phyloP scores from a whole-genome alignment of 1,140 invertebrate genomes.

The Drosophila kepulauana region DNA sequence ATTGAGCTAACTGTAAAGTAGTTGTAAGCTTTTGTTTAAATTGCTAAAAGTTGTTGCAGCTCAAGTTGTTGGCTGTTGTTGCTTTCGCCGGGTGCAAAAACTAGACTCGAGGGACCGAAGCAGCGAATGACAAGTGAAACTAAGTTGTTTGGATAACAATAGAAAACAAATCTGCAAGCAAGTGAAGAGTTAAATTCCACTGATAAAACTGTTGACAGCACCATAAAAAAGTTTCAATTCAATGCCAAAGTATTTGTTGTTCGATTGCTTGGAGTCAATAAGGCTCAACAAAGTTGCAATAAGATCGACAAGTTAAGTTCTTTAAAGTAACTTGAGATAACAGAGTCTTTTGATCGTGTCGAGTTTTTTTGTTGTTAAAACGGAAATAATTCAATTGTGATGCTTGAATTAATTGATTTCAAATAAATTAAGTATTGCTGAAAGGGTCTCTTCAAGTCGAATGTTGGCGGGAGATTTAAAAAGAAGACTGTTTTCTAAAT shows the following conservation, averaged over 20 bases:
- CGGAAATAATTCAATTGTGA: too few species aligned
- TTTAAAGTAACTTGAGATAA: not conserved
- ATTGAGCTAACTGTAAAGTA: conserved; percentile 50
- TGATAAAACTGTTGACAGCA: conserved; percentile 8
- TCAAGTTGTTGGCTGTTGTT: conserved; percentile 8
- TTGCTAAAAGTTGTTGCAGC: conserved; percentile 26
- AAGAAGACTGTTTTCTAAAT: too few species aligned
- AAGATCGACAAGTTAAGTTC: not conserved
- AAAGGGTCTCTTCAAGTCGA: too few species aligned
- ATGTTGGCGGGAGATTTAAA: too few species aligned
- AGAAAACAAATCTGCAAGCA: conserved; percentile 21
- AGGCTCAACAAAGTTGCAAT: not conserved
- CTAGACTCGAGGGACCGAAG: not conserved
- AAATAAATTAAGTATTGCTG: too few species aligned
- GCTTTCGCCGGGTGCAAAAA: too few species aligned
- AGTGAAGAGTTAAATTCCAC: conserved; percentile 5
- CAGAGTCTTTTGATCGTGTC: too few species aligned
- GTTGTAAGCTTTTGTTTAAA: conserved; percentile 36
- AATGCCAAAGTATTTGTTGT: not conserved
- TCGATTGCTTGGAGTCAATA: not conserved
- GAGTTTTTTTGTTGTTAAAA: too few species aligned
- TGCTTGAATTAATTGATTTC: too few species aligned
- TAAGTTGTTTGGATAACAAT: conserved; percentile 23
- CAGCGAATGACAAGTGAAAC: conserved; percentile 14
- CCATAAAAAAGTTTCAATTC: conserved; percentile 8